These are phyloP conservation scores for Plodia interpunctella DNA, from an alignment of 1,140 invertebrate genomes.

Conservation along the genomic window DNA sequence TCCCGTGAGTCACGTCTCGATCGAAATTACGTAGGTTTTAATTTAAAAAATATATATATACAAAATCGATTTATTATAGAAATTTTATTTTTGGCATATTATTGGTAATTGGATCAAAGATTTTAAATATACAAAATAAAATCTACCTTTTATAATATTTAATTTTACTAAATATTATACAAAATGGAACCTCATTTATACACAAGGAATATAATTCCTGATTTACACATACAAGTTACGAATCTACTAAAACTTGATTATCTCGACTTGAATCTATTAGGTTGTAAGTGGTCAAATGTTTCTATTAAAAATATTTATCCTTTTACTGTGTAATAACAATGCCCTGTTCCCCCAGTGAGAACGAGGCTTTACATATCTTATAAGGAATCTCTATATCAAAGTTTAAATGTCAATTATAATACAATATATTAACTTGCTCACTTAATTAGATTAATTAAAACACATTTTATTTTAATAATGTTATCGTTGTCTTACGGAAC, in stretches of 20 bases:
- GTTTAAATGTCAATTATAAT: not conserved
- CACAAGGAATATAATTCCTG: too few species aligned
- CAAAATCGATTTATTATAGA: too few species aligned
- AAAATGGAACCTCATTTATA: too few species aligned
- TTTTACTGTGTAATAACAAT: not conserved
- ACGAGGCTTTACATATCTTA: not conserved
- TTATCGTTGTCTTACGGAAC: constrained; percentile 33
- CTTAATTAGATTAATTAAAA: not conserved
- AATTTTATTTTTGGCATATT: too few species aligned
- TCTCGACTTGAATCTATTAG: not conserved
- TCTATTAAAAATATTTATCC: not conserved
- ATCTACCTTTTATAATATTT: too few species aligned
- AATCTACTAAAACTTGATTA: too few species aligned
- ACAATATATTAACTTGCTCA: not conserved
- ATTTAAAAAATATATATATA: too few species aligned
- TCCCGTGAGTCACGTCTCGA: constrained; percentile 1
- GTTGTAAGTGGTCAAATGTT: not conserved
- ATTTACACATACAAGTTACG: too few species aligned
- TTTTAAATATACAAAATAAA: too few species aligned
- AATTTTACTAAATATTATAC: too few species aligned
- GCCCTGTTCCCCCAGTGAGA: not conserved
- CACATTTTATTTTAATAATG: not conserved
- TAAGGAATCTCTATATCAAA: not conserved
- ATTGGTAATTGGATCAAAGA: too few species aligned
- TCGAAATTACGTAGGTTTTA: too few species aligned